These are phyloP conservation scores for Achlya flavicornis DNA, from an alignment of 2,888 invertebrate species.

Conservation along the genomic window DNA sequence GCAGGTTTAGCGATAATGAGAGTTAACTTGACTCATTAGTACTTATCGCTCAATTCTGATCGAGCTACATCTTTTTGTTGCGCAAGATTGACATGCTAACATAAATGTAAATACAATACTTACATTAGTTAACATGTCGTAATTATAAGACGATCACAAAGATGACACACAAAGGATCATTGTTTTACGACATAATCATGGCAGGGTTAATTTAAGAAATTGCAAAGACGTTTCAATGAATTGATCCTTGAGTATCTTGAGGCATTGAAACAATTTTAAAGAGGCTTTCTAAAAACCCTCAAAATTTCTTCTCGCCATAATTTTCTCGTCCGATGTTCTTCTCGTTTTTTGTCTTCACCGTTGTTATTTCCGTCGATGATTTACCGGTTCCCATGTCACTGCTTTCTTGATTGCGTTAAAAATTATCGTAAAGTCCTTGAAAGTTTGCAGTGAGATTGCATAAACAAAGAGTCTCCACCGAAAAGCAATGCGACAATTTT, in stretches of 20 bases:
- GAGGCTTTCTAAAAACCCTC: too few relatives aligned
- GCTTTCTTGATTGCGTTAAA: not conserved
- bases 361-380: not conserved
- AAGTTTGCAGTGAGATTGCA: slow-evolving; percentile 5
- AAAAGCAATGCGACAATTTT: not conserved
- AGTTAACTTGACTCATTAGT: not conserved
- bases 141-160: not conserved
- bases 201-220: not conserved
- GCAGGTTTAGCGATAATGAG: slow-evolving; percentile 6
- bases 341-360: too few relatives aligned
- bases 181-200: not conserved
- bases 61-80: slow-evolving; percentile 6
- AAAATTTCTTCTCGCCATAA: not conserved
- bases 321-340: not conserved
- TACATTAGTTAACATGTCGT: not conserved
- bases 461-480: not conserved
- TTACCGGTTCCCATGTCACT: not conserved
- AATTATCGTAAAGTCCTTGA: not conserved
- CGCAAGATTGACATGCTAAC: slow-evolving; percentile 9
- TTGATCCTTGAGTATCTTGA: too few relatives aligned
- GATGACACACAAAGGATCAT: not conserved
- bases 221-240: too few relatives aligned
- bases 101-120: not conserved
- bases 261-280: too few relatives aligned
- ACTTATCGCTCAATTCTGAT: slow-evolving; percentile 3